A percentile compares a stretch with the other conserved stretches of the same genome.
Conservation (phyloP, 2,113 vertebrate genomes). For the Xyrauchen texanus region DNA sequence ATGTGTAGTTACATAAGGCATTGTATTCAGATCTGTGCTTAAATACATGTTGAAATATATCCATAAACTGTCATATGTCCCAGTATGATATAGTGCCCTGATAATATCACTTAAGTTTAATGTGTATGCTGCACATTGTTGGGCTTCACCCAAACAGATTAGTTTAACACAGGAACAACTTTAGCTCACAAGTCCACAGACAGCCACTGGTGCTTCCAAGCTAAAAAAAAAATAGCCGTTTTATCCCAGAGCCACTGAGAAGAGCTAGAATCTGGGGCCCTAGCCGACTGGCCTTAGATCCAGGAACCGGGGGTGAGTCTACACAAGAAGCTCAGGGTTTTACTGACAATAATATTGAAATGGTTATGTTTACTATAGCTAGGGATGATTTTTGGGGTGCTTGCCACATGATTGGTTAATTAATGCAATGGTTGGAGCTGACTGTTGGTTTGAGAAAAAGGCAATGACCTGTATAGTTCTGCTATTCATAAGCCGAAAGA, state of each 20-base stretch:
- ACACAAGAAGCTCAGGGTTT: conserved; percentile 69
- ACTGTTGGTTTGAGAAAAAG: conserved; percentile 19
- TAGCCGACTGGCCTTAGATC: conserved; percentile 66
- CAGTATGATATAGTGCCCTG: conserved; percentile 33
- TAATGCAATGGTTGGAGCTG: conserved; percentile 5
- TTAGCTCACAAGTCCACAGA: conserved; percentile 25
- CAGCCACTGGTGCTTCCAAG: conserved; percentile 46
- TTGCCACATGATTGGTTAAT: conserved; percentile 59
- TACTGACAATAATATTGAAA: conserved; percentile 50
- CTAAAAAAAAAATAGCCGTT: conserved; percentile 47
- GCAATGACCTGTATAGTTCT: background rate
- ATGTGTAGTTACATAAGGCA: background rate
- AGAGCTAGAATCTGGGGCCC: conserved; percentile 58
- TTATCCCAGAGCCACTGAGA: conserved; percentile 58
- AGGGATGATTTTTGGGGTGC: conserved; percentile 26
- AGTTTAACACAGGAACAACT: conserved; percentile 25
- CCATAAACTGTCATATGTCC: conserved; percentile 12
- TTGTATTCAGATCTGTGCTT: conserved; percentile 1
- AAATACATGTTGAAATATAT: background rate
- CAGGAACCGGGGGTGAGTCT: conserved; percentile 63
- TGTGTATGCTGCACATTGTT: conserved; percentile 32
- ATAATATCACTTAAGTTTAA: conserved; percentile 45
- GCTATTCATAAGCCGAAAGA: conserved; percentile 5
- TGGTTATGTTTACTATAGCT: conserved; percentile 67
- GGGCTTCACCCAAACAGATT: conserved; percentile 46